Conservation (phyloP, 2,797 vertebrate genomes). For the Xyrichtys novacula region DNA sequence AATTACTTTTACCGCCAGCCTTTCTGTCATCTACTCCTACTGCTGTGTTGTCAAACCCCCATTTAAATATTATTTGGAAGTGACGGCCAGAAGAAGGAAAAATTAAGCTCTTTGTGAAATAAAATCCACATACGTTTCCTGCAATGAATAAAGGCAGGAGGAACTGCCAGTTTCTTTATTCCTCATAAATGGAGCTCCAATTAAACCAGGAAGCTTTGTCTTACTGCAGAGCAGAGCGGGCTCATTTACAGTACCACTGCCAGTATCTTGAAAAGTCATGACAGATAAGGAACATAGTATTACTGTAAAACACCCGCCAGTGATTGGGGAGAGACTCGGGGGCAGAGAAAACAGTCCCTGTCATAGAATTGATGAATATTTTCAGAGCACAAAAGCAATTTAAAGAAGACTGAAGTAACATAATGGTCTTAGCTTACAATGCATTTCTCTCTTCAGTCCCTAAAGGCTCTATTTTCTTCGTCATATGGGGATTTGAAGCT, state of each 20-base stretch:
- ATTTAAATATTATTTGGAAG: constrained; percentile 64
- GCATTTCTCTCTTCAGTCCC: constrained; percentile 62
- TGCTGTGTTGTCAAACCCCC: constrained; percentile 36
- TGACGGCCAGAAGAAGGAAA: constrained; percentile 38
- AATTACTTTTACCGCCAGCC: constrained; percentile 41
- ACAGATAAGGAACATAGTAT: constrained; percentile 72
- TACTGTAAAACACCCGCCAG: constrained; percentile 59
- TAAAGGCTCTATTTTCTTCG: constrained; percentile 62
- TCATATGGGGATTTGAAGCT: constrained; percentile 62
- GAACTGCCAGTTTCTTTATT: constrained; percentile 71
- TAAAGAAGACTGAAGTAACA: constrained; percentile 63
- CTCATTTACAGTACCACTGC: constrained; percentile 75
- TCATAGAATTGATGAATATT: constrained; percentile 72
- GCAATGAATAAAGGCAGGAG: constrained; percentile 61
- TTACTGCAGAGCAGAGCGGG: constrained; percentile 56
- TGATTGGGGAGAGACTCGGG: constrained; percentile 66
- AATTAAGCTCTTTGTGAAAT: constrained; percentile 67
- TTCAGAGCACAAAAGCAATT: constrained; percentile 71
- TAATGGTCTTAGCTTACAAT: constrained; percentile 63
- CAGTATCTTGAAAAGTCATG: constrained; percentile 69
- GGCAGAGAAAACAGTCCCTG: constrained; percentile 73
- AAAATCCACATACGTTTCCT: constrained; percentile 55
- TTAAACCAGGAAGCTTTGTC: constrained; percentile 78
- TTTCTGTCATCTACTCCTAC: constrained; percentile 43
- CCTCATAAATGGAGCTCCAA: constrained; percentile 68